These are phyloP conservation scores for Equus przewalskii DNA, from an alignment of 2,113 vertebrate species.

Conservation along the genomic window DNA sequence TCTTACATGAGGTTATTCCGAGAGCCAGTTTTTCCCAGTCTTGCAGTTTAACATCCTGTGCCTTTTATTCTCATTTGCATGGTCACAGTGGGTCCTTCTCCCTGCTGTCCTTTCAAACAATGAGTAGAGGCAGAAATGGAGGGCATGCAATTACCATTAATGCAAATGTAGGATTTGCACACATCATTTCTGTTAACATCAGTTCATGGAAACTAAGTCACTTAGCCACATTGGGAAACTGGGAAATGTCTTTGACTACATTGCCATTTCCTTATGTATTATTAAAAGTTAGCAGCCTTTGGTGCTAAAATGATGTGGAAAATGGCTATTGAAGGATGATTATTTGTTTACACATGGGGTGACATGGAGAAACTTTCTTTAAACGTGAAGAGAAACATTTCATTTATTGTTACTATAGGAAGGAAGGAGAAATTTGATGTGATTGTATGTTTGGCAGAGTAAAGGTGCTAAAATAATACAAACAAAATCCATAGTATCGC, in stretches of 20 bases:
- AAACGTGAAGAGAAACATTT: background rate
- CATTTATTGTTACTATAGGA: background rate
- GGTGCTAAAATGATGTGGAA: background rate
- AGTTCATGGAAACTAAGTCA: background rate
- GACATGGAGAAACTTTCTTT: background rate
- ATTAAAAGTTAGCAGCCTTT: background rate
- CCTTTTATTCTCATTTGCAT: background rate
- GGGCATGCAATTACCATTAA: background rate
- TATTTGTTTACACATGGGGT: background rate
- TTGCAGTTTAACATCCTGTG: background rate
- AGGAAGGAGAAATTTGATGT: background rate
- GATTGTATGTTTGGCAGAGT: background rate
- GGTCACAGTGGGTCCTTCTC: background rate
- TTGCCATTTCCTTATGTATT: background rate
- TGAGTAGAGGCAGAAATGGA: background rate
- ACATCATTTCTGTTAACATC: background rate
- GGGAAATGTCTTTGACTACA: background rate
- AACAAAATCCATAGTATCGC: background rate
- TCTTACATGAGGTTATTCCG: background rate
- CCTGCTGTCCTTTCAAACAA: background rate
- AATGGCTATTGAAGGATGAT: background rate
- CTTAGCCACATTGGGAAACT: background rate
- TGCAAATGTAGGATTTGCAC: background rate
- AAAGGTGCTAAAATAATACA: background rate
- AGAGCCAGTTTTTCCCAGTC: background rate